Conservation (phyloP, 2,888 invertebrate genomes). For the Temnothorax unifasciatus region DNA sequence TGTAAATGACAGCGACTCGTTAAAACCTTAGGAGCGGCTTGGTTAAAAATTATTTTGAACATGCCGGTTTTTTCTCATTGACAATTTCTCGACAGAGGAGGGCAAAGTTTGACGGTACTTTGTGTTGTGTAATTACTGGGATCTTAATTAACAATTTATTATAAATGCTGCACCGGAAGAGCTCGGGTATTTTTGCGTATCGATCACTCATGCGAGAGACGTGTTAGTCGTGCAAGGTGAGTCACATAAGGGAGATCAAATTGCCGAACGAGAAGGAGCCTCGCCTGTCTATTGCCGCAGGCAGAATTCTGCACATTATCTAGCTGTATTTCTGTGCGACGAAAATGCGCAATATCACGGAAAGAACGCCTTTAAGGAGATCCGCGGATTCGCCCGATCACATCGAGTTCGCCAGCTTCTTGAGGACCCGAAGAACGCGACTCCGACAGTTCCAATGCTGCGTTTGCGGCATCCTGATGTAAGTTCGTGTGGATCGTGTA, state of each 20-base stretch:
- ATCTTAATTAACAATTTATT: not conserved
- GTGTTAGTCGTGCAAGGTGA: constrained; percentile 19
- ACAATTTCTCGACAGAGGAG: not conserved
- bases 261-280: not conserved
- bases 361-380: constrained; percentile 87
- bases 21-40: not conserved
- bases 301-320: not conserved
- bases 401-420: constrained; percentile 87
- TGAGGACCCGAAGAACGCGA: constrained; percentile 85
- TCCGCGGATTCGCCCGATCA: constrained; percentile 85
- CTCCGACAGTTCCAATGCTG: constrained; percentile 90
- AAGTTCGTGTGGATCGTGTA: constrained; percentile 84
- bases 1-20: not conserved
- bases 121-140: not conserved
- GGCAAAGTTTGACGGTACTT: not conserved
- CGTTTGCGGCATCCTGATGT: constrained; percentile 90
- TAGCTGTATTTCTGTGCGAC: not conserved
- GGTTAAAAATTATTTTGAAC: constrained; percentile 8
- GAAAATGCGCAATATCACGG: constrained; percentile 83
- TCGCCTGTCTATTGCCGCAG: not conserved
- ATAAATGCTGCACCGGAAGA: not conserved
- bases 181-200: not conserved
- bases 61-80: not conserved
- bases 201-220: not conserved
- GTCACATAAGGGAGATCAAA: constrained; percentile 12